Base-by-base conservation (phyloP, 2,888 invertebrate genomes). In the Asteroscopus sphinx region DNA sequence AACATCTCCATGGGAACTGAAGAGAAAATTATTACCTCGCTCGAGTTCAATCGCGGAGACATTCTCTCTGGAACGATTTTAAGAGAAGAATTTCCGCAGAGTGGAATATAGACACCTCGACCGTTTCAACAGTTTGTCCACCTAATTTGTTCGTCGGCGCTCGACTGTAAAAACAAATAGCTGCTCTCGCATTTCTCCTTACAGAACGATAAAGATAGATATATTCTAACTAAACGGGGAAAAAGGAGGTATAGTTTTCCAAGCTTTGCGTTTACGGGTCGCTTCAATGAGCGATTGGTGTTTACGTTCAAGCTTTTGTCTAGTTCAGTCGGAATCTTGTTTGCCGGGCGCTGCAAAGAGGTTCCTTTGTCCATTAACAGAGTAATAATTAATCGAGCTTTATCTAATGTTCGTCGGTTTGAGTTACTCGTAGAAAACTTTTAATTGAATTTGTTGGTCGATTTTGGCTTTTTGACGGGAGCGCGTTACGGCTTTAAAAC, bases 111-210 rank as follows among this genome's bases (percentile, higher is more conserved):
- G 93, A 92, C 93, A 92, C 92, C 91, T 92, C 91, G 89, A 81
- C 87, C 88, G 89, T 88, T 91, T 90, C 89, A 90, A 91, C 92
- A 93, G 94, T 93, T 93, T 93, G 94, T 92, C 93, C 91, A 92
- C 92, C 93, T 93, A 93, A 93, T 94, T 94, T 94, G 93, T 92
- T 92, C 94, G 90, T 82, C 89, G 90, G 85, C 89, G 89, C 88
- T 90, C 91, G 87, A 86, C 92, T 92, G 92, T 89, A 91, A 93
- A 93, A 94, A 94, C 92, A 94, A 93, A 93, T 93, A 93, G 90
- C 87, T 85, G 81, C 82, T 87, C 86, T 87, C 87, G 86, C 86
- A 87, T 89, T 90, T 87, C 85, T 89, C 84, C 87, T 85, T 83
- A 81, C 84, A 80, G 81, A 79, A 79, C 76, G 89, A 90, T 83